A percentile compares a stretch with the other conserved stretches of the same genome.
phyloP scores from a whole-genome alignment of 2,797 vertebrate species.

The Intellagama lesueurii region DNA sequence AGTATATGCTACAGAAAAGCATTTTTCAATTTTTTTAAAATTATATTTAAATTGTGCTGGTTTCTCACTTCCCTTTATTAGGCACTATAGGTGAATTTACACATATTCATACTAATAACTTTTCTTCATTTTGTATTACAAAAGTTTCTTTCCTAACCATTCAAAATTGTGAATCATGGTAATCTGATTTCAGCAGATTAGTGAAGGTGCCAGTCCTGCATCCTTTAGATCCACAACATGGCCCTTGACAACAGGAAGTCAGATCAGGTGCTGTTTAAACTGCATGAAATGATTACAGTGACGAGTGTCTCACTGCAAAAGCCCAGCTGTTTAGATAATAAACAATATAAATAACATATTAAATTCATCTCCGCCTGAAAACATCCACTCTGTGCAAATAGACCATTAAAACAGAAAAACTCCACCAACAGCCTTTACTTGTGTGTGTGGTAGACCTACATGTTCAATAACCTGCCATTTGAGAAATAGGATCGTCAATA shows the following conservation, averaged over 20 bases:
- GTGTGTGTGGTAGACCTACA: background rate
- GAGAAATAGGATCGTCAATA: constrained; percentile 39
- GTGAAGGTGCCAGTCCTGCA: background rate
- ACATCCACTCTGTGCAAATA: constrained; percentile 18
- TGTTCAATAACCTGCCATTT: constrained; percentile 17
- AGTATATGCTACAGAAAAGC: too few relatives aligned
- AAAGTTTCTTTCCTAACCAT: background rate
- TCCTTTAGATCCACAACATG: background rate
- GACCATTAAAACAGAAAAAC: background rate
- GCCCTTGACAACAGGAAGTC: background rate
- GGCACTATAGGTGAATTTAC: background rate
- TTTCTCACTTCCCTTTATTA: background rate
- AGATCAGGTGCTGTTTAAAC: background rate
- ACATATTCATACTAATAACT: background rate
- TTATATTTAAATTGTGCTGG: background rate
- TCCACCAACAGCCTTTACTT: background rate
- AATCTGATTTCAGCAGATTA: background rate
- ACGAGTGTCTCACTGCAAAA: background rate
- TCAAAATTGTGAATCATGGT: background rate
- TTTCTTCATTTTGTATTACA: background rate
- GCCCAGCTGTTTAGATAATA: constrained; percentile 42
- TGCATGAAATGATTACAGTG: constrained; percentile 9
- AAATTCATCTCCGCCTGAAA: constrained; percentile 26
- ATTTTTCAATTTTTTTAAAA: background rate
- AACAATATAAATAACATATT: constrained; percentile 43